phyloP scores from a whole-genome alignment of 2,797 vertebrate species.

The Rousettus madagascariensis region DNA sequence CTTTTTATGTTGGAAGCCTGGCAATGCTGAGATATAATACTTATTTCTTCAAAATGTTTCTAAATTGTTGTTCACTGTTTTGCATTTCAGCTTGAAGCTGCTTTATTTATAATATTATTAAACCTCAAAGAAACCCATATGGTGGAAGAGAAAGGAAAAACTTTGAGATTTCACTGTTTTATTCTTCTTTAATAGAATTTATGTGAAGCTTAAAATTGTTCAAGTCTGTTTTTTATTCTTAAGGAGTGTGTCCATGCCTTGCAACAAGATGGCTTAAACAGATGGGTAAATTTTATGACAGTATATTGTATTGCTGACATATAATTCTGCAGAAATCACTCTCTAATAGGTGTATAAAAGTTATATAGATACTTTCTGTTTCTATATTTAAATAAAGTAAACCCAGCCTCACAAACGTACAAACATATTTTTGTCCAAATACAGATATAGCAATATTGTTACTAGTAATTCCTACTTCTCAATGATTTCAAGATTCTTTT shows the following conservation, averaged over 20 bases:
- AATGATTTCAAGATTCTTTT: neutral
- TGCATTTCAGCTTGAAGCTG: constrained; percentile 48
- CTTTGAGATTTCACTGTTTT: constrained; percentile 33
- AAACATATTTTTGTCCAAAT: neutral
- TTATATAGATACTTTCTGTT: neutral
- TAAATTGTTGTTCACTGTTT: constrained; percentile 57
- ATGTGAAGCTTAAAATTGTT: constrained; percentile 50
- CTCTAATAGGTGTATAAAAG: constrained; percentile 10
- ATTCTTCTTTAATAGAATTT: constrained; percentile 54
- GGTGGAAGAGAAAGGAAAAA: constrained; percentile 41
- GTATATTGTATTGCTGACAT: neutral
- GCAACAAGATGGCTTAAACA: constrained; percentile 5
- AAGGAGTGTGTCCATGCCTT: neutral
- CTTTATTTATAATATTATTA: constrained; percentile 73
- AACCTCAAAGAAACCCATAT: constrained; percentile 62
- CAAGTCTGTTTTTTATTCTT: constrained; percentile 26
- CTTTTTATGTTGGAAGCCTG: constrained; percentile 45
- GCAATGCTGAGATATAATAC: neutral
- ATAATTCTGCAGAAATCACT: neutral
- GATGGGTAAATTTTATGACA: neutral
- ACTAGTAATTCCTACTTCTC: neutral
- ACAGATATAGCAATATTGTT: neutral
- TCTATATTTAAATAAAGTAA: constrained; percentile 46
- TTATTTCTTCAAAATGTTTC: constrained; percentile 62
- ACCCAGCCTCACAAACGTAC: neutral